These are phyloP conservation scores for Sitobion miscanthi DNA, from an alignment of 1,140 invertebrate genomes.

Conservation along the genomic window DNA sequence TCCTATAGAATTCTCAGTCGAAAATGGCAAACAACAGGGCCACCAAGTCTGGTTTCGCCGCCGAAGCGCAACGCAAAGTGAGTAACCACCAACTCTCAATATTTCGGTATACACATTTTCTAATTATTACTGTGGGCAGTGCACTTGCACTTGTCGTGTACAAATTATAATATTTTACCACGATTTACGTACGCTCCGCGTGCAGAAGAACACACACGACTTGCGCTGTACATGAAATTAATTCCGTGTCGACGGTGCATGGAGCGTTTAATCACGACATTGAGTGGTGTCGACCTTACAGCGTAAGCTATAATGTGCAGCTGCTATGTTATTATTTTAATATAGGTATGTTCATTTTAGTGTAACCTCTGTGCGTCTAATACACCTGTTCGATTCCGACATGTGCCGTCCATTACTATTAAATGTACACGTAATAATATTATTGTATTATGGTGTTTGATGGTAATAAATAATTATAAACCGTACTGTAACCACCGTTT, in stretches of 20 bases:
- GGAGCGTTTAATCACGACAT: not conserved
- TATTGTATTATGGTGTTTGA: not conserved
- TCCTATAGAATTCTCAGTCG: not conserved
- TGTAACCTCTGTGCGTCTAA: not conserved
- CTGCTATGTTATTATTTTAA: not conserved
- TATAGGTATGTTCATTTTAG: not conserved
- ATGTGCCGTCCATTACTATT: not conserved
- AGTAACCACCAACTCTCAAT: slow-evolving; percentile 60
- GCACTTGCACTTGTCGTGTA: not conserved
- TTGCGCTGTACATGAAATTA: not conserved
- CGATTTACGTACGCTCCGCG: not conserved
- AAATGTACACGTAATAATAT: not conserved
- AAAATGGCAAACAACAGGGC: slow-evolving; percentile 86
- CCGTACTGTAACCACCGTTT: not conserved
- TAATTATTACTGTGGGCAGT: not conserved
- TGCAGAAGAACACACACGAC: not conserved
- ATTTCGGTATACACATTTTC: not conserved
- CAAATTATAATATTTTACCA: not conserved
- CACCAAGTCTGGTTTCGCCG: slow-evolving; percentile 91
- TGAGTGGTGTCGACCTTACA: not conserved
- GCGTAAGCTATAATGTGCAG: not conserved
- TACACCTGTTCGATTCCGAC: slow-evolving; percentile 25
- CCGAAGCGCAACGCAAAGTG: slow-evolving; percentile 91
- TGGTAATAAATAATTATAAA: not conserved
- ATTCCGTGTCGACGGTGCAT: not conserved